phyloP scores from a whole-genome alignment of 2,797 vertebrate genomes.

The Semaprochilodus insignis region DNA sequence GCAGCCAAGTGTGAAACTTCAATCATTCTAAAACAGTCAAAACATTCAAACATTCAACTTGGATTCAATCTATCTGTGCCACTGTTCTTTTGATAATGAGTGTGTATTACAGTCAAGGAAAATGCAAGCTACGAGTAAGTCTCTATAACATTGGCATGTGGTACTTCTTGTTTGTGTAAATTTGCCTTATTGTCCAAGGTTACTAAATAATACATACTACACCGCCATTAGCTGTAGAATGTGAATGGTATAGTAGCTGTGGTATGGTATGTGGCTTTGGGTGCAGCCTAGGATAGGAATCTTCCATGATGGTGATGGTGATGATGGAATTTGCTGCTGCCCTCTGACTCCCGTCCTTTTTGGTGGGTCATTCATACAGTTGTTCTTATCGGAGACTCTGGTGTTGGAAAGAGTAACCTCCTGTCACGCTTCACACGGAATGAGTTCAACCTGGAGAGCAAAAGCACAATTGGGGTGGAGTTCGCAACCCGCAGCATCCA shows the following conservation, averaged over 20 bases:
- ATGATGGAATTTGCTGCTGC: neutral
- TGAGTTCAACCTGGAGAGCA: conserved; percentile 97
- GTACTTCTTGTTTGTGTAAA: too few species aligned
- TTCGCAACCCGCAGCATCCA: conserved; percentile 98
- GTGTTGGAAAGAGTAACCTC: conserved; percentile 96
- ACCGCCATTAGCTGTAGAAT: neutral
- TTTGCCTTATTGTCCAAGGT: too few species aligned
- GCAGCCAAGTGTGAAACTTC: too few species aligned
- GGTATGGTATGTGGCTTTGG: neutral
- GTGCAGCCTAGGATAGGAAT: neutral
- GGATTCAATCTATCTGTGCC: too few species aligned
- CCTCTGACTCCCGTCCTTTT: neutral
- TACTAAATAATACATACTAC: too few species aligned
- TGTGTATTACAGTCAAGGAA: too few species aligned
- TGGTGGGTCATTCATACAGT: conserved; percentile 73
- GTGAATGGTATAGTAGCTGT: neutral
- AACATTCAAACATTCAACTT: too few species aligned
- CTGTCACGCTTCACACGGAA: conserved; percentile 96
- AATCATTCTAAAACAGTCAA: too few species aligned
- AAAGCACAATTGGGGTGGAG: conserved; percentile 97
- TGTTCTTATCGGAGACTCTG: conserved; percentile 96
- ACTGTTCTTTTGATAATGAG: too few species aligned
- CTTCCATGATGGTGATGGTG: neutral
- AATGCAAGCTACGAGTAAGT: too few species aligned
- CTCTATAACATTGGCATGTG: too few species aligned